Evolutionary conservation across 2,888 invertebrate species (phyloP).

Genomic region (Holacanthella duospinosa): DNA sequence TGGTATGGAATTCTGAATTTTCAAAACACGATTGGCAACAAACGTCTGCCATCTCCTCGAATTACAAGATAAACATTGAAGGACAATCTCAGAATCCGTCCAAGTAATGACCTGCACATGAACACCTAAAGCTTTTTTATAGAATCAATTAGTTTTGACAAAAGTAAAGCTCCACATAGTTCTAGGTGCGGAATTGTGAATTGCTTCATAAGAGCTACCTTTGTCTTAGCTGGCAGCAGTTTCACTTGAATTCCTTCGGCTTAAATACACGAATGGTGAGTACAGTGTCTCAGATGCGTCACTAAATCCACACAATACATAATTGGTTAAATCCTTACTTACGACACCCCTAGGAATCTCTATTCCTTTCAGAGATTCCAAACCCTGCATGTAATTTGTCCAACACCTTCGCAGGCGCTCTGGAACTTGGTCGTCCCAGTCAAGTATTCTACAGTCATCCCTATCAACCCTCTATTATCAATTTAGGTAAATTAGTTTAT

Average conservation of each 20-base stretch:
- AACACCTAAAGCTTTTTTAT: neutral
- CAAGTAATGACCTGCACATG: neutral
- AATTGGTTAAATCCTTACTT: neutral
- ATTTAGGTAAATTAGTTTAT: no score
- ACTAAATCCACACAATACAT: slow-evolving; percentile 36
- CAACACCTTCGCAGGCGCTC: slow-evolving; percentile 15
- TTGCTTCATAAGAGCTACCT: slow-evolving; percentile 5
- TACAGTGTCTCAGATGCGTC: slow-evolving; percentile 33
- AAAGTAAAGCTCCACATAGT: neutral
- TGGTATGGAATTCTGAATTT: slow-evolving; percentile 18
- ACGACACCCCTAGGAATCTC: slow-evolving; percentile 6
- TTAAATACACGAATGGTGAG: slow-evolving; percentile 31
- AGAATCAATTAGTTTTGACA: neutral
- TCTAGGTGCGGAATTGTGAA: neutral
- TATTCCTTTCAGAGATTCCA: neutral
- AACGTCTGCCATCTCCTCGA: slow-evolving; percentile 23
- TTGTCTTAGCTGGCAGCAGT: neutral
- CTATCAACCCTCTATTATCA: slow-evolving; percentile 17
- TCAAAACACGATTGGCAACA: slow-evolving; percentile 24
- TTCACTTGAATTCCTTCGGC: neutral
- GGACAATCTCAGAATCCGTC: slow-evolving; percentile 20
- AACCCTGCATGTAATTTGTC: neutral
- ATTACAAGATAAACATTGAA: slow-evolving; percentile 18
- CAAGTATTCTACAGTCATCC: slow-evolving; percentile 16
- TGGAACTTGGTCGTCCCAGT: slow-evolving; percentile 36